Base-by-base conservation (phyloP, 2,797 vertebrate genomes). In the Microcaecilia unicolor region DNA sequence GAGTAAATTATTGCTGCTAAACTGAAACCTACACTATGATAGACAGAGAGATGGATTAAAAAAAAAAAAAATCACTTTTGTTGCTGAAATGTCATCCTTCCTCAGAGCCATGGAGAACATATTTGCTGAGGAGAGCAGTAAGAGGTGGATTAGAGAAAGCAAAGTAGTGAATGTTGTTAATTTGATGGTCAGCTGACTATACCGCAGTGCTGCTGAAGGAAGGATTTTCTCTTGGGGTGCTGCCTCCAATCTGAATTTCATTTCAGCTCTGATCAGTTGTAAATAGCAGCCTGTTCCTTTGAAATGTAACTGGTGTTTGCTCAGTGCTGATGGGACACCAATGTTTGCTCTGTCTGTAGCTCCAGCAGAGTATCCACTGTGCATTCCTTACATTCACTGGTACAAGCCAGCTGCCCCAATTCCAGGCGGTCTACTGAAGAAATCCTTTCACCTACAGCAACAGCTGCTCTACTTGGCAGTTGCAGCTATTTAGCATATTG, bases 251-350 rank as follows among this genome's bases (percentile, higher is more conserved):
- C 60, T 65, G 46, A 59, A 55, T 83, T 79, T 82, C 77, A 84
- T 70, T 83, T 80, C 65, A 54, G 51, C 62, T 55, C 64, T 56
- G 55, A 59, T 64, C 51, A 23, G 37, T 39, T 76, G 82, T 78
- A 89, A 91, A 89, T 83, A 83, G 31, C 76, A 79, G 51, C 13
- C 40, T 51, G 52, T 58, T 71, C 61, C 56, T 60, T 65, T 77
- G 72, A 78, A 81, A 77, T 51, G 51, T 57, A 41, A 23, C 47
- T 45, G 53, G 51, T 58, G 61, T 86, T 86, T 84, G 62, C 78
- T 62, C 17, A 38, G 71, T 70, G 72, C 70, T 67, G 56, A 20
- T 26, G 25, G 59, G 69, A 34, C 41, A 26, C 53, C 41, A 2
- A 32, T 76, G 63, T 74, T 77, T 73, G 60, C 55, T 64, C 43